Conservation (phyloP, 2,113 vertebrate genomes). For the Heloderma charlesbogerti region DNA sequence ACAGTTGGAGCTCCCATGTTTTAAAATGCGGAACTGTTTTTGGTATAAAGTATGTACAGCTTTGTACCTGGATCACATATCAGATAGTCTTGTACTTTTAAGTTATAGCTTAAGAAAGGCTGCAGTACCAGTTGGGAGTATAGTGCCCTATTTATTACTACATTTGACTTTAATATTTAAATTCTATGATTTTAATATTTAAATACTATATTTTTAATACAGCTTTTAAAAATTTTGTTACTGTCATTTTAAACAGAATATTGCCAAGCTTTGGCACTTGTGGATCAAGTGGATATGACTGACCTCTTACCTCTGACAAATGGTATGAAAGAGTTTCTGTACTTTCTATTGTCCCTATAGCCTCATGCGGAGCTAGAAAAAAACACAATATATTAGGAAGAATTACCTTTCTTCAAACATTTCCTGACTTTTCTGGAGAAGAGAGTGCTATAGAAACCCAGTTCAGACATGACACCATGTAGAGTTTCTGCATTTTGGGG, state of each 20-base stretch:
- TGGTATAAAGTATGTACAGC: background rate
- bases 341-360: background rate
- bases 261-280: constrained; percentile 65
- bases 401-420: background rate
- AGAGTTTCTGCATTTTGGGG: background rate
- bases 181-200: background rate
- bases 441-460: background rate
- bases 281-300: constrained; percentile 60
- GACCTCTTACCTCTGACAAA: constrained; percentile 44
- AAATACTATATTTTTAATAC: background rate
- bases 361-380: background rate
- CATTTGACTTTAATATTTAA: background rate
- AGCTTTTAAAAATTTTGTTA: background rate
- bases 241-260: constrained; percentile 60
- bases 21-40: no score
- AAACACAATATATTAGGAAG: background rate
- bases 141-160: background rate
- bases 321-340: constrained; percentile 51
- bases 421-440: background rate
- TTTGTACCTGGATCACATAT: background rate
- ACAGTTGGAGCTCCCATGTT: no score
- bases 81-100: background rate
- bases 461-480: background rate
- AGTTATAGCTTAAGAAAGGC: no score
- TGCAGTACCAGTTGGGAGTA: no score